Evolutionary conservation across 2,888 invertebrate genomes (phyloP), one percentile per base, ranked within the genome.

Genomic region (Emmelina monodactyla): DNA sequence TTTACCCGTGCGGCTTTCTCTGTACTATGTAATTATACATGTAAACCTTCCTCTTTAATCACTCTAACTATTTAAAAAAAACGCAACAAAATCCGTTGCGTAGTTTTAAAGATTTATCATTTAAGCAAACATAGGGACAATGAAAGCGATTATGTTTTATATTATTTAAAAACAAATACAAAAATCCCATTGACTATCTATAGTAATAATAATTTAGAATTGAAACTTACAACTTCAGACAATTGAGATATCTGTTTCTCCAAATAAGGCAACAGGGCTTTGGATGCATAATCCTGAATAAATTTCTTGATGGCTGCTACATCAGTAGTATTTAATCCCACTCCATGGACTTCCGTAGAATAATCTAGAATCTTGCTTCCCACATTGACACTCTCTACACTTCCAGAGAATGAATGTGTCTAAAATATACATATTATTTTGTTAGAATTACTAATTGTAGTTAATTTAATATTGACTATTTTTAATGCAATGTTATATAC

Each of bases 201-300:
- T n/a, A n/a, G n/a, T n/a, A n/a, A n/a, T n/a, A n/a, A n/a, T n/a
- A n/a, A n/a, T 19, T 19, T 19, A 9, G 9, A 32, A 32, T n/a
- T 37, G 32, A 2, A 38, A 59, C 72, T 68, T 60, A 90, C 88
- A 46, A 87, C 83, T 61, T 94, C 94, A 55, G 87, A 88, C 28
- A 95, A 67, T 38, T 86, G 82, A 35, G 85, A 84, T 52, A 98
- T 90, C 67, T 94, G 89, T 57, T 89, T 88, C 63, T 99, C 98
- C 25, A 95, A 87, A 65, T 94, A 93, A 1, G 97, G 97, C 41
- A 97, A 78, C 38, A 98, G 75, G 14, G 93, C 92, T 53, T 91
- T 87, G 10, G 88, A 83, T 39, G 90, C 87, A 75, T 95, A 97
- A 56, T 97, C 95, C 52, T 89, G 88, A 28, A 97, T 83, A 56